A percentile compares a stretch with the other conserved stretches of the same genome.
These are phyloP conservation scores for Gallinago stenura DNA, from an alignment of 2,797 vertebrate species.

Conservation along the genomic window DNA sequence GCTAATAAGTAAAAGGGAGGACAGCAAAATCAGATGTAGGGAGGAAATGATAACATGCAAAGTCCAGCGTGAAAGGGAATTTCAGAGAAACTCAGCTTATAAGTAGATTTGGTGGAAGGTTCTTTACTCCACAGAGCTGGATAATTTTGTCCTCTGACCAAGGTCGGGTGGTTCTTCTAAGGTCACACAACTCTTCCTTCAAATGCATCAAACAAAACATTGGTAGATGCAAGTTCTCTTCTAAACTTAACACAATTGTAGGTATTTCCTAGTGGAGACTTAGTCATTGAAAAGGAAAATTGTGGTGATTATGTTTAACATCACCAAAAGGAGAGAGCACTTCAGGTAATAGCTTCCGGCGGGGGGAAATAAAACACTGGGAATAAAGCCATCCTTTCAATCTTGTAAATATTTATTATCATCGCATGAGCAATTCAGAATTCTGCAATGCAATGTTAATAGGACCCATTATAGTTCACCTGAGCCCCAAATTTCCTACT, in stretches of 20 bases:
- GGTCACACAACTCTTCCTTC: not conserved
- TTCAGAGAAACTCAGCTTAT: not conserved
- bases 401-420: not conserved
- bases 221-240: not conserved
- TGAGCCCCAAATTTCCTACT: slow-evolving; percentile 20
- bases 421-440: not conserved
- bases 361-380: slow-evolving; percentile 5
- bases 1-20: not conserved
- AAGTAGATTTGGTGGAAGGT: not conserved
- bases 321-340: not conserved
- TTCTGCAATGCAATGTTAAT: not conserved
- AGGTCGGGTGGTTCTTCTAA: not conserved
- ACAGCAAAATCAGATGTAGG: not conserved
- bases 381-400: slow-evolving; percentile 6
- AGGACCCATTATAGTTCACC: not conserved
- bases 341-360: slow-evolving; percentile 20
- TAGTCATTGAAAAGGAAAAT: slow-evolving; percentile 12
- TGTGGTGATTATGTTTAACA: not conserved
- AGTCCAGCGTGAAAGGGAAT: not conserved
- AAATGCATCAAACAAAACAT: not conserved
- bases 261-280: not conserved
- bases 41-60: not conserved
- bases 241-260: not conserved
- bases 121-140: not conserved
- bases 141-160: not conserved